Evolutionary conservation across 2,797 vertebrate species (phyloP), one percentile per base, ranked within the genome.

Genomic region (Tenualosa thibaudeaui): DNA sequence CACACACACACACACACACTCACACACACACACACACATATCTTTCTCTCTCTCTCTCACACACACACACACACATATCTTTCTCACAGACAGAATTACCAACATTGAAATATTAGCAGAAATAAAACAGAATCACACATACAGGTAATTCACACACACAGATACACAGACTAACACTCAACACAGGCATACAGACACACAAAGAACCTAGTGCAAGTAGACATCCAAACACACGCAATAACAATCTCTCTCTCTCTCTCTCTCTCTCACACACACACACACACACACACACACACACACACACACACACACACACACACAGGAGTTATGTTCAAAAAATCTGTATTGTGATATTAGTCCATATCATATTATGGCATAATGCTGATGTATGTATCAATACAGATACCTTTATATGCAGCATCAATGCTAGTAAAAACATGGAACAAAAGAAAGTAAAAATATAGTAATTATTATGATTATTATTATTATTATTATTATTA

Each of bases 1-100:
- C 65, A 71, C 65, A 71, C 65, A 40, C 65, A 31, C 62, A 24
- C 81, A 65, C 82, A 8, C 84, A 43, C 84, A 49, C 58, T 19
- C 56, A 17, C 24, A 37, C 81, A 50, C 40, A 51, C 84, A 43
- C 75, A 60, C 51, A 26, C 81, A 50, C 40, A 49, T 49, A 62
- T 31, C 31, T 31, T 31, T 31, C 54, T 4, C 68, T n/a, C n/a
- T n/a, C n/a, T n/a, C n/a, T n/a, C n/a, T n/a, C n/a, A n/a, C n/a
- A n/a, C n/a, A 78, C 15, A 71, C 26, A 56, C 81, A 71, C 62
- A 85, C 54, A 62, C 54, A 58, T 43, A 60, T 37, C 13, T 71
- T 24, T 37, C 26, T 71, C 13, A 37, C 26, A 71, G 13, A 37
- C 31, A 71, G 17, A 37, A 37, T 37, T 71, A 71, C 15, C 13